Evolutionary conservation across 2,113 vertebrate genomes (phyloP).

Genomic region (Nannospalax galili): DNA sequence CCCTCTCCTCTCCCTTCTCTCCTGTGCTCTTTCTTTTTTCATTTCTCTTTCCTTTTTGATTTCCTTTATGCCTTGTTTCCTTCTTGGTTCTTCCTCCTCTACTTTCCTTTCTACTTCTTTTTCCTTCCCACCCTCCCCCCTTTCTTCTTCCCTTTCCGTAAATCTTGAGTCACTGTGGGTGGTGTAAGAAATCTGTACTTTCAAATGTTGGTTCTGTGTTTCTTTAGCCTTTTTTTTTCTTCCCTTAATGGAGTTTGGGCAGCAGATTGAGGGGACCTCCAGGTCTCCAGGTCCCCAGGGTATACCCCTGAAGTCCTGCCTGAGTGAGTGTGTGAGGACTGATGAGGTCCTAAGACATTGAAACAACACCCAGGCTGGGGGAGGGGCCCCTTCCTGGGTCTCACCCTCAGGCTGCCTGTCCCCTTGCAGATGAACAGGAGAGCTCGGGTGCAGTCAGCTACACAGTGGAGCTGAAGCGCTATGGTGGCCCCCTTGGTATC

Average conservation of each 20-base stretch:
- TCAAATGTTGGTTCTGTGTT: not conserved
- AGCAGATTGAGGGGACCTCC: not conserved
- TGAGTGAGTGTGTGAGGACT: not conserved
- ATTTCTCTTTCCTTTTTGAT: not conserved
- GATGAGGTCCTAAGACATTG: not conserved
- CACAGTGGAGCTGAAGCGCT: constrained; percentile 96
- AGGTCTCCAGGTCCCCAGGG: not conserved
- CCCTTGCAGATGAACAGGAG: constrained; percentile 95
- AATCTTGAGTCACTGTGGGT: not conserved
- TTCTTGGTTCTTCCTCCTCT: too few species aligned
- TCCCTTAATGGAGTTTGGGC: not conserved
- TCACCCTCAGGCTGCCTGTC: not conserved
- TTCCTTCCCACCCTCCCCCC: not conserved
- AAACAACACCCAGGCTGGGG: not conserved
- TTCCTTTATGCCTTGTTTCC: not conserved
- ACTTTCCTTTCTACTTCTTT: too few species aligned
- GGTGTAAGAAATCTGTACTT: not conserved
- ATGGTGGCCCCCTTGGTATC: constrained; percentile 96
- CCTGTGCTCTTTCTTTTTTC: too few species aligned
- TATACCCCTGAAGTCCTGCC: not conserved
- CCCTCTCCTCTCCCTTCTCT: not conserved
- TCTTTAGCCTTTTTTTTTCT: not conserved
- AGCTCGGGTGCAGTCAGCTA: constrained; percentile 96
- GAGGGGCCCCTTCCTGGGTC: not conserved
- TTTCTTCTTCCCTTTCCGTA: not conserved